A percentile compares a stretch with the other conserved stretches of the same genome.
These are phyloP conservation scores for Leptosomus discolor DNA, from an alignment of 2,113 vertebrate genomes.

Conservation along the genomic window DNA sequence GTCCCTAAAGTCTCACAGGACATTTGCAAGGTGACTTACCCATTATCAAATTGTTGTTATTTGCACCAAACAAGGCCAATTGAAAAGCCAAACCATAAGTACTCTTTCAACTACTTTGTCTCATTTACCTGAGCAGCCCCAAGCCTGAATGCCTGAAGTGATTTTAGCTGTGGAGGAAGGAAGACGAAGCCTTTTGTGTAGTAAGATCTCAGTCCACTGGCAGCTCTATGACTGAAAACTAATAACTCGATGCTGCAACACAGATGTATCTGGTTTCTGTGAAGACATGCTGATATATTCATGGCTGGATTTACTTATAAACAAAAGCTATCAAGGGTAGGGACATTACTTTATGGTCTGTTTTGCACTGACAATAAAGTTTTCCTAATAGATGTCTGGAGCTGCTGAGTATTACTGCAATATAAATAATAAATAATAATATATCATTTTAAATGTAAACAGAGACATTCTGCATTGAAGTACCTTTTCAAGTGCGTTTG, in stretches of 20 bases:
- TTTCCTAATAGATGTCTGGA: constrained; percentile 23
- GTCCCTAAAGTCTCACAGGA: background rate
- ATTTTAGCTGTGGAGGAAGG: background rate
- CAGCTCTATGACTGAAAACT: background rate
- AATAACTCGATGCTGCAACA: background rate
- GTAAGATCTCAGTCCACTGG: background rate
- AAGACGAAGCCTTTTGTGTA: background rate
- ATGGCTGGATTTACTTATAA: background rate
- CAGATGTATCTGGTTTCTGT: background rate
- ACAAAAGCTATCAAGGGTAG: background rate
- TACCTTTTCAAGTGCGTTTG: constrained; percentile 4
- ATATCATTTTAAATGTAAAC: constrained; percentile 51
- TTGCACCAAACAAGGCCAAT: background rate
- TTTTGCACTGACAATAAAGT: constrained; percentile 5
- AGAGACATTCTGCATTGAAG: background rate
- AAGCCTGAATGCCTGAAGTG: background rate
- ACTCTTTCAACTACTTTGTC: background rate
- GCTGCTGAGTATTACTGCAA: background rate
- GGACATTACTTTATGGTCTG: background rate
- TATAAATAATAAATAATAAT: constrained; percentile 60
- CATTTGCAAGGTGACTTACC: background rate
- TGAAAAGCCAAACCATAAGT: background rate
- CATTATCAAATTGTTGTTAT: background rate
- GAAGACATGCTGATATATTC: background rate
- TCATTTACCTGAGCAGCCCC: background rate